Base-by-base conservation (phyloP, 2,888 invertebrate genomes). In the Cenopis cana region DNA sequence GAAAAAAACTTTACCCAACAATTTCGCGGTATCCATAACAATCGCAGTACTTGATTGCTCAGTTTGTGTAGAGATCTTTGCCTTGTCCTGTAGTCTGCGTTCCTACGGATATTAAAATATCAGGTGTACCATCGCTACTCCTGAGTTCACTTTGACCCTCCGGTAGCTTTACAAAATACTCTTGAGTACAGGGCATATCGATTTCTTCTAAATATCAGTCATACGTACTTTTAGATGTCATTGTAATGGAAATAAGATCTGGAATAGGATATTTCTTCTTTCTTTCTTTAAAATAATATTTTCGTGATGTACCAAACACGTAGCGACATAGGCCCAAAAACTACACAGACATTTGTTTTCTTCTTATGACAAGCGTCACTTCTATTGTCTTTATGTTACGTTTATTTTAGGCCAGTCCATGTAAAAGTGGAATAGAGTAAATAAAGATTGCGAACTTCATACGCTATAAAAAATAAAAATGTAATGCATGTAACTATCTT, bases 141-240 rank as follows among this genome's bases (percentile, higher is more conserved):
- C 38, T 59, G 57, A 59, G 57, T 59, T 59, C 17, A 20, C 57
- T 57, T 18, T 60, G 60, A 60, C 60, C 60, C 60, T 60, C 60
- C 60, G 46, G 60, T 60, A 60, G 60, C 46, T 60, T 60, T 24
- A 60, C 24, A 60, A 46, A 60, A 60, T 60, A 60, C 60, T 59
- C 59, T 41, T 60, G 60, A 41, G 60, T 60, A 60, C 20, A 60
- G 41, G 24, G 60, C 24, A 60, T 60, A 46, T 60, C 60, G 14
- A 60, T 60, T 46, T 60, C 60, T 46, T 60, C 60, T 9, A 14
- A 18, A 60, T 20, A 46, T 46, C 46, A 41, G 24, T 60, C 60
- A 60, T 24, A 60, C 60, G 14, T 60, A 60, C 46, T 60, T 41
- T 60, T 41, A 18, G 59, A 59, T 41, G 59, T 41, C 59, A 41